Conservation (phyloP, 1,140 invertebrate genomes). For the Trissolcus basalis region DNA sequence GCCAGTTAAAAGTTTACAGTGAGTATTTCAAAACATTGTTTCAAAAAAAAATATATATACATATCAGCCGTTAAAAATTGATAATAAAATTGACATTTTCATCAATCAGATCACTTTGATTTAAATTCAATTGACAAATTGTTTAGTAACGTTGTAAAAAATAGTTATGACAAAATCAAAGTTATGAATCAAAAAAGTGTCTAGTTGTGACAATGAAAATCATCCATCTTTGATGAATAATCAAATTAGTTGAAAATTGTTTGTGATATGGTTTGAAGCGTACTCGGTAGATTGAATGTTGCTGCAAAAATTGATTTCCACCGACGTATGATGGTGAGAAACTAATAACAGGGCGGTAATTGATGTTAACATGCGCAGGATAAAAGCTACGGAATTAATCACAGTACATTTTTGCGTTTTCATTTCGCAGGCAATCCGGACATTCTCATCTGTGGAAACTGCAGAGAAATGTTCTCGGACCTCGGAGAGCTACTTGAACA, state of each 20-base stretch:
- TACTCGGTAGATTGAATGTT: slow-evolving; percentile 26
- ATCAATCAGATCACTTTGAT: too few relatives aligned
- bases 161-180: too few relatives aligned
- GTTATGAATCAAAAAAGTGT: too few relatives aligned
- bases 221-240: slow-evolving; percentile 32
- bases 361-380: slow-evolving; percentile 32
- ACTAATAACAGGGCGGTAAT: slow-evolving; percentile 47
- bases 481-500: slow-evolving; percentile 89
- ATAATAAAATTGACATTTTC: too few relatives aligned
- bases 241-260: slow-evolving; percentile 31
- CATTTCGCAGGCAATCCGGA: slow-evolving; percentile 85
- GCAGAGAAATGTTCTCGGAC: slow-evolving; percentile 88
- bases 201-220: slow-evolving; percentile 11
- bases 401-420: slow-evolving; percentile 54
- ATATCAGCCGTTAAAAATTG: too few relatives aligned
- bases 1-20: slow-evolving; percentile 82
- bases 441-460: slow-evolving; percentile 92
- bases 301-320: slow-evolving; percentile 41
- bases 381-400: slow-evolving; percentile 45
- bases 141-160: too few relatives aligned
- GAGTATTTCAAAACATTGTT: slow-evolving; percentile 75
- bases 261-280: slow-evolving; percentile 25
- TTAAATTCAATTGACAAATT: too few relatives aligned
- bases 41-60: too few relatives aligned
- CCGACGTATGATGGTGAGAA: slow-evolving; percentile 41